Conservation (phyloP, 2,797 vertebrate species). For the Sciurus vulgaris region DNA sequence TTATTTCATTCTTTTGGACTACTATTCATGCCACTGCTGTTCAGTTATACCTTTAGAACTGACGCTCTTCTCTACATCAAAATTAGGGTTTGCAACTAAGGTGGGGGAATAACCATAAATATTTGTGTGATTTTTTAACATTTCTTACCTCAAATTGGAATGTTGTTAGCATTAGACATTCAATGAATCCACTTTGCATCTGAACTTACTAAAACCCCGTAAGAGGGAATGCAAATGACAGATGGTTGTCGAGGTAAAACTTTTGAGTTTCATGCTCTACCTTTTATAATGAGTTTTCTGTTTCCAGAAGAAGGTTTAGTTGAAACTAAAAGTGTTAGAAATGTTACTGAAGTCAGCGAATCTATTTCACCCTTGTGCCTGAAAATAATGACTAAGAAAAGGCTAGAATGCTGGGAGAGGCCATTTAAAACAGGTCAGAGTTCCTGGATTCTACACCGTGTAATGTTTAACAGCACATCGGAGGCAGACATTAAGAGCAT, state of each 20-base stretch:
- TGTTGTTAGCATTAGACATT: slow-evolving; percentile 55
- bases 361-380: slow-evolving; percentile 6
- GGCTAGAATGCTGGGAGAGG: neutral
- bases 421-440: neutral
- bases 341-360: slow-evolving; percentile 5
- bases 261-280: slow-evolving; percentile 59
- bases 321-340: slow-evolving; percentile 67
- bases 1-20: slow-evolving; percentile 21
- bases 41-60: slow-evolving; percentile 17
- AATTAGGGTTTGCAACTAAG: slow-evolving; percentile 57
- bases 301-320: slow-evolving; percentile 73
- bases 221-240: slow-evolving; percentile 59
- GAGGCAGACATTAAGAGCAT: neutral
- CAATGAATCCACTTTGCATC: slow-evolving; percentile 67
- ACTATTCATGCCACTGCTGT: slow-evolving; percentile 12
- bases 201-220: slow-evolving; percentile 72
- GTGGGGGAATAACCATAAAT: slow-evolving; percentile 54
- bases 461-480: neutral
- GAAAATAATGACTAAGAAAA: neutral
- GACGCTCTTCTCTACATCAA: slow-evolving; percentile 37
- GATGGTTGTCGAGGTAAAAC: slow-evolving; percentile 68
- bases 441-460: neutral
- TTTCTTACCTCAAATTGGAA: slow-evolving; percentile 64
- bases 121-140: slow-evolving; percentile 69
- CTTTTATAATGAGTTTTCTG: slow-evolving; percentile 74